These are phyloP conservation scores for Poecilobothrus nobilitatus DNA, from an alignment of 2,888 invertebrate species.

Conservation along the genomic window DNA sequence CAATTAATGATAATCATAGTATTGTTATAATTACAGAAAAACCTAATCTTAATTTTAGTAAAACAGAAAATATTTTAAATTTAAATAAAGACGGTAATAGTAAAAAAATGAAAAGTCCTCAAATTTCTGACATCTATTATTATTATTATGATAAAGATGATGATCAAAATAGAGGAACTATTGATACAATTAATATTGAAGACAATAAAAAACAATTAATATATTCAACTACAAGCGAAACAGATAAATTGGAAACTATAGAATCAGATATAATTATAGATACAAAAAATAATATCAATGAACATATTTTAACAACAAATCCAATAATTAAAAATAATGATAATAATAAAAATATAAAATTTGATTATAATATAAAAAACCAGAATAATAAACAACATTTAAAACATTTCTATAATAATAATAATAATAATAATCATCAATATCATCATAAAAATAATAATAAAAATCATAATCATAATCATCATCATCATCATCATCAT, in stretches of 20 bases:
- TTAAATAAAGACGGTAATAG: not conserved
- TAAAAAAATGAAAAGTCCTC: not conserved
- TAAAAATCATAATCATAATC: no score
- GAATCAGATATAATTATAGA: slow-evolving; percentile 1
- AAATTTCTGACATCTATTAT: slow-evolving; percentile 9
- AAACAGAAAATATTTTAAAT: not conserved
- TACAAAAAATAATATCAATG: slow-evolving; percentile 12
- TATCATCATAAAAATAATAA: not conserved
- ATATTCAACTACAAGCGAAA: not conserved
- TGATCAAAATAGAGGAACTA: not conserved
- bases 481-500: no score
- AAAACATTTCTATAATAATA: slow-evolving; percentile 28
- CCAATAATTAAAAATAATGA: slow-evolving; percentile 22
- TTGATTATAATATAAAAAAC: slow-evolving; percentile 14
- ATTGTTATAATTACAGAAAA: not conserved
- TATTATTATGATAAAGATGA: slow-evolving; percentile 10
- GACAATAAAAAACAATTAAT: not conserved
- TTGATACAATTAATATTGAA: not conserved
- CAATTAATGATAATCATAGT: not conserved
- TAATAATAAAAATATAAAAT: slow-evolving; percentile 40
- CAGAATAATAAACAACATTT: slow-evolving; percentile 16
- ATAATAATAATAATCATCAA: slow-evolving; percentile 22
- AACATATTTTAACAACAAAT: slow-evolving; percentile 28
- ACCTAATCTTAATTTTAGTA: not conserved
- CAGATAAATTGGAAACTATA: not conserved